A percentile compares a stretch with the other conserved stretches of the same genome.
Conservation (phyloP, 2,113 vertebrate genomes). For the Syngnathus typhle region DNA sequence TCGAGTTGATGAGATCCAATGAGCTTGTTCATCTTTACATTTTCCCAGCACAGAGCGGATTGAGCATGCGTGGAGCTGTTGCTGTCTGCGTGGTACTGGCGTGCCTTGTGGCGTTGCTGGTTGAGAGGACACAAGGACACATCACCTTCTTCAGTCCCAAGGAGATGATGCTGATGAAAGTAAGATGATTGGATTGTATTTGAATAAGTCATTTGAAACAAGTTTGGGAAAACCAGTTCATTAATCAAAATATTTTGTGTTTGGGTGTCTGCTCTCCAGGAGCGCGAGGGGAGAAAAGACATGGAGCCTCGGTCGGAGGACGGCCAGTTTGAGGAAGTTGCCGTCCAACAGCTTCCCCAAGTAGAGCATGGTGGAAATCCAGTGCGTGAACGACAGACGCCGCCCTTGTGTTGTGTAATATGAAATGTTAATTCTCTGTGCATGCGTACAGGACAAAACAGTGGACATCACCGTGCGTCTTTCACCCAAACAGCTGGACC, state of each 20-base stretch:
- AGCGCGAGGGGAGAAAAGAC: slow-evolving; percentile 59
- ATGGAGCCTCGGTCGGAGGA: slow-evolving; percentile 56
- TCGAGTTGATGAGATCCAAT: no score
- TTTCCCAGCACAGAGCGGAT: slow-evolving; percentile 35
- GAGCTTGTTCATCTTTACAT: not conserved
- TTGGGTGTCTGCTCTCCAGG: slow-evolving; percentile 42
- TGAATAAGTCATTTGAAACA: no score
- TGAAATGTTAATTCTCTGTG: not conserved
- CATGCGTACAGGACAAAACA: slow-evolving; percentile 46
- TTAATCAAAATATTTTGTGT: not conserved
- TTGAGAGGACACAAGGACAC: slow-evolving; percentile 70
- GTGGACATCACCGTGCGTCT: slow-evolving; percentile 55
- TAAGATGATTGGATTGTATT: slow-evolving; percentile 36
- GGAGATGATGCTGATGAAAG: slow-evolving; percentile 75
- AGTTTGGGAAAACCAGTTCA: no score
- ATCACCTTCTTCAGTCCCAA: slow-evolving; percentile 78
- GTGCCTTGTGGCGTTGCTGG: slow-evolving; percentile 65
- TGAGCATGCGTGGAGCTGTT: slow-evolving; percentile 66
- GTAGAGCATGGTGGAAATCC: slow-evolving; percentile 21
- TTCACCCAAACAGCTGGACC: slow-evolving; percentile 55
- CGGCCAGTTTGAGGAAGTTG: slow-evolving; percentile 47
- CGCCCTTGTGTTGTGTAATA: not conserved
- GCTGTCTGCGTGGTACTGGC: slow-evolving; percentile 60
- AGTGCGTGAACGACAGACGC: slow-evolving; percentile 30
- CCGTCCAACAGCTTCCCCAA: slow-evolving; percentile 32